These are phyloP conservation scores for Steatornis caripensis DNA, from an alignment of 2,113 vertebrate species.

Conservation along the genomic window DNA sequence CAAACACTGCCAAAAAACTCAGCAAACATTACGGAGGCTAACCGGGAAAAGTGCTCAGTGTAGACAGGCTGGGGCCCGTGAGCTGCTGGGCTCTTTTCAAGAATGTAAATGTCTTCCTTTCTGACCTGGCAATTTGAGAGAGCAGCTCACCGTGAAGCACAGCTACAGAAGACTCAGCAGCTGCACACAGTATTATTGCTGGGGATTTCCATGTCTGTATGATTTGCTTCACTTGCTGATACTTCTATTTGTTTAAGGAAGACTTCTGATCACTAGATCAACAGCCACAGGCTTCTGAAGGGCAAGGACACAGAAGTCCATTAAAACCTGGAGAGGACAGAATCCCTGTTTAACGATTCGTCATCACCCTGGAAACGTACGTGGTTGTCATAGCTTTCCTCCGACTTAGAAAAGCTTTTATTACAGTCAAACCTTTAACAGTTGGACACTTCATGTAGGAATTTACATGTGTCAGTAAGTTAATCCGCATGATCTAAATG, in stretches of 20 bases:
- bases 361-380: background rate
- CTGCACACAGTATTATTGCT: background rate
- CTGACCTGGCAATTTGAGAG: background rate
- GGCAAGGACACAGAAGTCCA: background rate
- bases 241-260: background rate
- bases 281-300: background rate
- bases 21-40: background rate
- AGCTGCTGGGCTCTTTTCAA: background rate
- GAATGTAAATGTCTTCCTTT: background rate
- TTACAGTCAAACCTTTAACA: background rate
- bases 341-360: background rate
- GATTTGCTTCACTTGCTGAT: background rate
- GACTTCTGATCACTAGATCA: background rate
- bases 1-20: background rate
- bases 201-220: background rate
- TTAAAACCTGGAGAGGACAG: background rate
- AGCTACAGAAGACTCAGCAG: background rate
- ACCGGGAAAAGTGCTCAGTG: background rate
- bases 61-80: background rate
- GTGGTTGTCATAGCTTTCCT: background rate
- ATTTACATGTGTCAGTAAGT: conserved; percentile 26
- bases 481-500: background rate
- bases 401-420: background rate
- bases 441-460: background rate
- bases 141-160: background rate